Evolutionary conservation across 1,140 invertebrate species (phyloP).

Genomic region (Saccostrea echinata): DNA sequence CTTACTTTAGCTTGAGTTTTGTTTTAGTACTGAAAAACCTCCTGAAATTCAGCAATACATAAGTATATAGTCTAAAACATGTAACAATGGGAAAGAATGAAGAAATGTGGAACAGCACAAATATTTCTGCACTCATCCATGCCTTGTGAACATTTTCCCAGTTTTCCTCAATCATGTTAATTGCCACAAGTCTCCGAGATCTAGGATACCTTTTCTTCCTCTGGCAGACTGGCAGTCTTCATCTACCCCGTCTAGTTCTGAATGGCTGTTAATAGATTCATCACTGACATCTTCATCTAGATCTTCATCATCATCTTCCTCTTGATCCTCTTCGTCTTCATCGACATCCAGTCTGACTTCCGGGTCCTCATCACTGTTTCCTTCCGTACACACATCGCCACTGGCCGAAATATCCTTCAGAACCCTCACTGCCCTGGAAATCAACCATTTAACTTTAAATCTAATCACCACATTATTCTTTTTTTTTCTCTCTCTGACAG

Average conservation of each 20-base stretch:
- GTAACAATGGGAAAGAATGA: too few relatives aligned
- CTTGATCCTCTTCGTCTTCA: not conserved
- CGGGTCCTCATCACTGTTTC: not conserved
- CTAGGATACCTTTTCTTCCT: not conserved
- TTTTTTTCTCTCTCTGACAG: too few relatives aligned
- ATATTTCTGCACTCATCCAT: too few relatives aligned
- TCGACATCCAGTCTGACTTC: not conserved
- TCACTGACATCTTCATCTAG: conserved; percentile 18
- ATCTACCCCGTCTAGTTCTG: not conserved
- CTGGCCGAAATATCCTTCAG: not conserved
- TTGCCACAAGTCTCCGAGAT: too few relatives aligned
- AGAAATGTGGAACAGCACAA: too few relatives aligned
- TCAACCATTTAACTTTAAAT: not conserved
- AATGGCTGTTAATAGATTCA: not conserved
- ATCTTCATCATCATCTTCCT: not conserved
- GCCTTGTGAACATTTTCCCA: too few relatives aligned
- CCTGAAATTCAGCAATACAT: too few relatives aligned
- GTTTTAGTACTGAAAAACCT: too few relatives aligned
- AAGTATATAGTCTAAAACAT: too few relatives aligned
- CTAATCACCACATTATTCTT: not conserved
- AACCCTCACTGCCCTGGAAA: not conserved
- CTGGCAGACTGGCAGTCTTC: not conserved
- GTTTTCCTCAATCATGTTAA: too few relatives aligned
- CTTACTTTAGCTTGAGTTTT: too few relatives aligned
- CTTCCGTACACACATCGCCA: not conserved